Conservation (phyloP, 2,797 vertebrate species). For the Geotria australis region DNA sequence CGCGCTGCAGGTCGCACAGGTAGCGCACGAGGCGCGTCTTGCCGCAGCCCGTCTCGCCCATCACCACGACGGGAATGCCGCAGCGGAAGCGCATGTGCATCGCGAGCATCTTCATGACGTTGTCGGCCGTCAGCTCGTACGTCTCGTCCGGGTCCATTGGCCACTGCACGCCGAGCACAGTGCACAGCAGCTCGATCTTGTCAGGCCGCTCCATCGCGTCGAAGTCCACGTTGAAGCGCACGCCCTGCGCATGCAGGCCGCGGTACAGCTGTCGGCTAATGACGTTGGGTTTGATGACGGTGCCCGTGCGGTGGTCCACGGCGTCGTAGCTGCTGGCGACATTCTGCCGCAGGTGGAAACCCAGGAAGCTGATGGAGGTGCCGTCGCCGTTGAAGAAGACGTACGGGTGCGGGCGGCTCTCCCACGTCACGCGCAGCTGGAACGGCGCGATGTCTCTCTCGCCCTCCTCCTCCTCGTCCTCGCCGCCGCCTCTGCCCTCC, state of each 20-base stretch:
- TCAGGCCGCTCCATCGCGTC: constrained; percentile 29
- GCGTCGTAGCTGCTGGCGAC: constrained; percentile 21
- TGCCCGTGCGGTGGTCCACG: constrained; percentile 16
- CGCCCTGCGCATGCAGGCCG: constrained; percentile 29
- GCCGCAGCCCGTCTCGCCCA: constrained; percentile 91
- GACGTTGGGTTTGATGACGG: constrained; percentile 26
- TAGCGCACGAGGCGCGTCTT: constrained; percentile 72
- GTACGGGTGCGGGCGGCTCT: constrained; percentile 68
- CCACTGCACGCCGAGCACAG: constrained; percentile 36
- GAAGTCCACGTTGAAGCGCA: constrained; percentile 56
- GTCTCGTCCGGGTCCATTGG: constrained; percentile 51
- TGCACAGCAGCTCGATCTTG: constrained; percentile 45
- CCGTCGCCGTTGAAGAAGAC: constrained; percentile 74
- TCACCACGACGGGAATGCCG: constrained; percentile 70
- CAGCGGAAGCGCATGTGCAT: constrained; percentile 91
- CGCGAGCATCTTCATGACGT: constrained; percentile 63
- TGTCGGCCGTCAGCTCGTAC: constrained; percentile 73
- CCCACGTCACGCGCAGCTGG: constrained; percentile 54
- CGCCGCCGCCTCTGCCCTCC: neutral
- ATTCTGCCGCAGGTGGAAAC: constrained; percentile 34
- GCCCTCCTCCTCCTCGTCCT: constrained; percentile 16
- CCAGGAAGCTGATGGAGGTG: constrained; percentile 70
- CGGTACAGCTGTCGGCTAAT: constrained; percentile 30
- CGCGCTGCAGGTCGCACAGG: constrained; percentile 35
- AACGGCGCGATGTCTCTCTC: constrained; percentile 36